Conservation (phyloP, 2,113 vertebrate species). For the Sminthopsis crassicaudata region DNA sequence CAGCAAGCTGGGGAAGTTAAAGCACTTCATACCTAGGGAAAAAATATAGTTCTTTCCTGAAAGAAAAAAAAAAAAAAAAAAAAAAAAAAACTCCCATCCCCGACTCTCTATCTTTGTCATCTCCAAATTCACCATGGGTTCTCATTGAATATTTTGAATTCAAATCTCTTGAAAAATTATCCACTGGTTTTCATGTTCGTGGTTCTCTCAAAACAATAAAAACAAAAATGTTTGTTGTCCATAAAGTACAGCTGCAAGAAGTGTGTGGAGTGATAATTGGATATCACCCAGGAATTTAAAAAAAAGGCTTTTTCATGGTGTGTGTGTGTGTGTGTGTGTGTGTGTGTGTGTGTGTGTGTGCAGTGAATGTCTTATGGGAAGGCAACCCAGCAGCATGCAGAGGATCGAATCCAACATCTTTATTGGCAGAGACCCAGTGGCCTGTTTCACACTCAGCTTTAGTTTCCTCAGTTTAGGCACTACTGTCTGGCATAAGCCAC, state of each 20-base stretch:
- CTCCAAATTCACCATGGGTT: constrained; percentile 47
- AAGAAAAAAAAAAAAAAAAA: no score
- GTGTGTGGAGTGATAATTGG: constrained; percentile 72
- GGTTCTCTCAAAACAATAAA: constrained; percentile 72
- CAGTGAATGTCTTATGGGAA: constrained; percentile 40
- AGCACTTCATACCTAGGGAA: not conserved
- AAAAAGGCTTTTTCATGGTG: constrained; percentile 55
- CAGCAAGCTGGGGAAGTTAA: not conserved
- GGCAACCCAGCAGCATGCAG: constrained; percentile 35
- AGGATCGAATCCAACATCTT: not conserved
- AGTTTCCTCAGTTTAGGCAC: not conserved
- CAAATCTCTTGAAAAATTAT: constrained; percentile 51
- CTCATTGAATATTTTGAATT: constrained; percentile 21
- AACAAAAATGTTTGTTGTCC: constrained; percentile 78
- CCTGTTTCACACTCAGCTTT: not conserved
- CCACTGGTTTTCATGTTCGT: constrained; percentile 62
- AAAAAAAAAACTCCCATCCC: not conserved
- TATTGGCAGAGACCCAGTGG: constrained; percentile 13
- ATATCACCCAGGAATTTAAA: constrained; percentile 62
- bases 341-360: not conserved
- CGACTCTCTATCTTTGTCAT: not conserved
- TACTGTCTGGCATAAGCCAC: not conserved
- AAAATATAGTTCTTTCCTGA: not conserved
- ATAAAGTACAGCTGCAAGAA: constrained; percentile 72
- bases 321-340: not conserved